Percentiles rank a stretch among this genome's conserved stretches.
phyloP scores from a whole-genome alignment of 2,113 vertebrate species.

The Prietella phreatophila region DNA sequence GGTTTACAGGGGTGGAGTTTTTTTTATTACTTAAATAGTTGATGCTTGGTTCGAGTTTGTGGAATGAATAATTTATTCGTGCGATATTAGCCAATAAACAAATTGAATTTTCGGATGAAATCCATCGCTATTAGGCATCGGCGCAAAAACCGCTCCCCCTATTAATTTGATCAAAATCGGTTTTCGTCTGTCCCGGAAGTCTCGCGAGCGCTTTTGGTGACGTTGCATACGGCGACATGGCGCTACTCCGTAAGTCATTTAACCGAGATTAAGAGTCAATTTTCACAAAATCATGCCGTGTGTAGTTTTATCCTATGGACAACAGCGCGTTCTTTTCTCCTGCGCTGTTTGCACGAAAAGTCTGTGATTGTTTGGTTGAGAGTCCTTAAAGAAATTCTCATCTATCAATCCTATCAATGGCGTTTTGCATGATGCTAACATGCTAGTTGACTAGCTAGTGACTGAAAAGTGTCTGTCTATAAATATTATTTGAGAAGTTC shows the following conservation, averaged over 20 bases:
- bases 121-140: neutral
- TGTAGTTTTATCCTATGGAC: neutral
- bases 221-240: slow-evolving; percentile 78
- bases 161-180: neutral
- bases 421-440: slow-evolving; percentile 24
- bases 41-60: neutral
- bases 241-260: slow-evolving; percentile 69
- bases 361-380: neutral
- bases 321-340: too few relatives aligned
- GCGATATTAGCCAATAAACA: neutral
- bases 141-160: neutral
- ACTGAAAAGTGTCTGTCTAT: neutral
- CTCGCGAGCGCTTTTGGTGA: slow-evolving; percentile 66
- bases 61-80: neutral
- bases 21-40: neutral
- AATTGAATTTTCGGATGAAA: neutral
- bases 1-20: neutral
- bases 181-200: slow-evolving; percentile 65
- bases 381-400: neutral
- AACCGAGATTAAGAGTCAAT: slow-evolving; percentile 39
- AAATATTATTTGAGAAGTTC: neutral
- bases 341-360: neutral
- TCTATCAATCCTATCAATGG: neutral
- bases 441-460: slow-evolving; percentile 2
- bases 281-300: neutral